Base-by-base conservation (phyloP, 2,113 vertebrate species). In the Pelecanoides urinatrix region DNA sequence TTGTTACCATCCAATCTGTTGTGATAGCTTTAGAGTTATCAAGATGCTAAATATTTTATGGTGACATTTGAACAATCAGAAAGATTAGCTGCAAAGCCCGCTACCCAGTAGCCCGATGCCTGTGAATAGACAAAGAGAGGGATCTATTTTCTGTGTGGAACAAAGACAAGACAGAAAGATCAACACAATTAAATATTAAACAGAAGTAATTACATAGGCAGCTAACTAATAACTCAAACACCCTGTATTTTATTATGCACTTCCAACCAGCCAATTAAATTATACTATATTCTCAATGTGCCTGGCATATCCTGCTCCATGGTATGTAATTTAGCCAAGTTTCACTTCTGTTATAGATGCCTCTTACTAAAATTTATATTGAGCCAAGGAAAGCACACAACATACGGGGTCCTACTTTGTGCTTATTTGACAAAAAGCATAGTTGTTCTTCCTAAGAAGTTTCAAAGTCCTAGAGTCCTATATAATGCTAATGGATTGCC, bases 1-100 rank as follows among this genome's bases (percentile, higher is more conserved):
- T 97, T 97, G 96, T 97, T 97, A 88, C 71, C 80, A 92, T 96
- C 65, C 92, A 95, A 95, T 95, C 83, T 98, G 94, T 97, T 98
- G 87, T 96, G 94, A 97, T 98, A 97, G 95, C 86, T 97, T 89
- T 68, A 88, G 95, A 96, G 96, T 96, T 96, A 94, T 72, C 85
- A 91, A 97, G 90, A 92, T 84, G 90, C 96, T 97, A 97, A 98
- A 97, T 97, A 98, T 97, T 97, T 97, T 77, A 97, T n/a, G 76
- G 93, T 95, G 94, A 94, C 90, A 90, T 97, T 90, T 89, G 90
- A 97, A 97, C 95, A 91, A 97, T 86, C 78, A 75, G 75, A 82
- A 95, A 91, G 76, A 90, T 97, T 94, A 95, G 56, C 90, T 32
- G 10, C 84, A 85, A 70, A 96, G 42, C 63, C 82, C 10, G 8